Evolutionary conservation across 1,140 invertebrate species (phyloP), one percentile per base, ranked within the genome.

Genomic region (Hyles vespertilio): DNA sequence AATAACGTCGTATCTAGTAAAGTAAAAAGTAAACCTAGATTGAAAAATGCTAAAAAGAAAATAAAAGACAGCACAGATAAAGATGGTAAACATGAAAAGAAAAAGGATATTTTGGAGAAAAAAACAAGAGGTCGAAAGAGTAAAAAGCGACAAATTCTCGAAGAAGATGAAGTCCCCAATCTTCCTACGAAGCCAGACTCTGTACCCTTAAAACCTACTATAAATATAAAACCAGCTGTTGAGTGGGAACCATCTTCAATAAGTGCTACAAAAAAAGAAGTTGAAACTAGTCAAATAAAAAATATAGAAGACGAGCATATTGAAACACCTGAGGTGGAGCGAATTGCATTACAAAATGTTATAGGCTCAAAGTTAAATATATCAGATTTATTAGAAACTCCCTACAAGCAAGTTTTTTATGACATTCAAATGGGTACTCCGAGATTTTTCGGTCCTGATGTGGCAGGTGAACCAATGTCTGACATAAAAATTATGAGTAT

Each of bases 361-460:
- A 81, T 87, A 34, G 80, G 83, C 12, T 76, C 72, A 5, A 86
- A 80, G 60, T 65, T 87, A 11, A 88, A 88, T 53, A 83, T 88
- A 67, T 87, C 85, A 11, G 84, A 88, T 40, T 69, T 86, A 48
- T 69, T 88, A 53, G 82, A 88, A 74, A 88, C 85, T 44, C 85
- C 85, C 7, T 88, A 84, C 49, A 88, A 88, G 64, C 84, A 88
- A 77, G 84, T 70, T 44, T 56, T 88, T 7, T 88, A 88, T 67
- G 84, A 88, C 65, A 87, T 88, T 33, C 85, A 88, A 74, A 88
- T 88, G 81, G 84, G 84, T 62, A 88, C 85, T 5, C 84, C 85
- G 5, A 80, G 74, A 65, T 88, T 84, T 66, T 72, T 86, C 56
- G 81, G 77, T 5, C 74, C 78, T 3, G 82, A 85, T 55, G 47